A percentile compares a stretch with the other conserved stretches of the same genome.
phyloP scores from a whole-genome alignment of 2,113 vertebrate species.

The Pluvianellus socialis region DNA sequence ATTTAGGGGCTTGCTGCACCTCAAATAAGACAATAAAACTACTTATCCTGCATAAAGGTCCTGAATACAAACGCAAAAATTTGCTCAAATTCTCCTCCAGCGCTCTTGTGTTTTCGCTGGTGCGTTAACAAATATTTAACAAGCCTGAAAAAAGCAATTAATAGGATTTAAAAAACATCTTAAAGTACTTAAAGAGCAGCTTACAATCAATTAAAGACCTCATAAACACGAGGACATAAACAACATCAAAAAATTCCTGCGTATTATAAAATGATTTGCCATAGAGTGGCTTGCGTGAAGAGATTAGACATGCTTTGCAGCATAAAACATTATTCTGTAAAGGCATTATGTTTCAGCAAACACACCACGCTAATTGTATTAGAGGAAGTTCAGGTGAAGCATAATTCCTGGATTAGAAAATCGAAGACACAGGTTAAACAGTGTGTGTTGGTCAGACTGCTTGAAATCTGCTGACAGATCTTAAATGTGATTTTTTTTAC shows the following conservation, averaged over 20 bases:
- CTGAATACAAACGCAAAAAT: not conserved
- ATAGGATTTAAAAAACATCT: not conserved
- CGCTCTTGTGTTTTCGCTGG: not conserved
- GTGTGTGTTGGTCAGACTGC: not conserved
- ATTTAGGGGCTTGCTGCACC: not conserved
- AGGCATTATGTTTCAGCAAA: slow-evolving; percentile 58
- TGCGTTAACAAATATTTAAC: not conserved
- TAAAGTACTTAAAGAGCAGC: slow-evolving; percentile 38
- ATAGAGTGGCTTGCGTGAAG: slow-evolving; percentile 15
- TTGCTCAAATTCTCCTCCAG: not conserved
- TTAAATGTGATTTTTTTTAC: not conserved
- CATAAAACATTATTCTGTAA: slow-evolving; percentile 54
- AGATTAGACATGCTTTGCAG: slow-evolving; percentile 61
- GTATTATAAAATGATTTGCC: slow-evolving; percentile 55
- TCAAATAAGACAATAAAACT: not conserved
- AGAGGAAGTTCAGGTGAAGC: slow-evolving; percentile 46
- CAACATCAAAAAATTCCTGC: slow-evolving; percentile 1
- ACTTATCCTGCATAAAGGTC: not conserved
- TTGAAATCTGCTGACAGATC: not conserved
- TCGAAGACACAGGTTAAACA: not conserved
- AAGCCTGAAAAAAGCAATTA: not conserved
- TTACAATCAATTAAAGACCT: slow-evolving; percentile 50
- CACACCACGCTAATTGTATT: slow-evolving; percentile 53
- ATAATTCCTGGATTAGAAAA: slow-evolving; percentile 46
- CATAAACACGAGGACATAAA: slow-evolving; percentile 27